phyloP scores from a whole-genome alignment of 2,888 invertebrate genomes.

The Caenorhabditis zanzibari region DNA sequence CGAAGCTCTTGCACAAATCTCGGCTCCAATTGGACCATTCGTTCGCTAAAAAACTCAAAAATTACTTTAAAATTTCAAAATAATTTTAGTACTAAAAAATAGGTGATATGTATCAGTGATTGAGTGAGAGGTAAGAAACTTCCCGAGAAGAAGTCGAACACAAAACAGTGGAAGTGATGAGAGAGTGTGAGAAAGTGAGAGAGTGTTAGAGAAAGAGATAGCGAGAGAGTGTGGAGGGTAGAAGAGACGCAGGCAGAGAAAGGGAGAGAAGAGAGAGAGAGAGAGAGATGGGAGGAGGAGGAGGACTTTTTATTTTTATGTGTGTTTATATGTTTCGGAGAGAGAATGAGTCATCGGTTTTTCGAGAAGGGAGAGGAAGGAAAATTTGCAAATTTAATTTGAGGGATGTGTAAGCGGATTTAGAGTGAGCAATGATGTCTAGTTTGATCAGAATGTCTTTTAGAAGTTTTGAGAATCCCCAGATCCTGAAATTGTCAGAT shows the following conservation, averaged over 20 bases:
- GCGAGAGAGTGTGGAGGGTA: slow-evolving; percentile 2
- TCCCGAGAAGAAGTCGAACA: background rate
- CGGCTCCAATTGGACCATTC: slow-evolving; percentile 11
- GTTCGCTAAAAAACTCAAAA: background rate
- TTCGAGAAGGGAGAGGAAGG: background rate
- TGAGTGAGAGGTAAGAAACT: background rate
- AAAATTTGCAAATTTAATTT: background rate
- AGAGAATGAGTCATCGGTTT: background rate
- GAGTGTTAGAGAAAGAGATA: background rate
- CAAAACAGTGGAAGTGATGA: background rate
- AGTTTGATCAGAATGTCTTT: background rate
- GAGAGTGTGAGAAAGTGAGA: slow-evolving; percentile 4
- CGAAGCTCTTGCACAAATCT: slow-evolving; percentile 33
- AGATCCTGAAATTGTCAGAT: no score
- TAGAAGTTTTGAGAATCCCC: background rate
- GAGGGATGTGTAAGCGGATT: background rate
- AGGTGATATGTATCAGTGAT: no score
- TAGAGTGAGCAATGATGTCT: background rate
- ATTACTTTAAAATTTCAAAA: background rate
- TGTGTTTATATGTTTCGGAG: background rate
- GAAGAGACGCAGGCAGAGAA: background rate
- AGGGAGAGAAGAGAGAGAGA: background rate
- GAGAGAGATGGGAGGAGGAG: slow-evolving; percentile 1
- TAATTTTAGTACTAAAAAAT: background rate
- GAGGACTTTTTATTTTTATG: background rate